Evolutionary conservation across 2,888 invertebrate species (phyloP).

Genomic region (Apamea sordens): DNA sequence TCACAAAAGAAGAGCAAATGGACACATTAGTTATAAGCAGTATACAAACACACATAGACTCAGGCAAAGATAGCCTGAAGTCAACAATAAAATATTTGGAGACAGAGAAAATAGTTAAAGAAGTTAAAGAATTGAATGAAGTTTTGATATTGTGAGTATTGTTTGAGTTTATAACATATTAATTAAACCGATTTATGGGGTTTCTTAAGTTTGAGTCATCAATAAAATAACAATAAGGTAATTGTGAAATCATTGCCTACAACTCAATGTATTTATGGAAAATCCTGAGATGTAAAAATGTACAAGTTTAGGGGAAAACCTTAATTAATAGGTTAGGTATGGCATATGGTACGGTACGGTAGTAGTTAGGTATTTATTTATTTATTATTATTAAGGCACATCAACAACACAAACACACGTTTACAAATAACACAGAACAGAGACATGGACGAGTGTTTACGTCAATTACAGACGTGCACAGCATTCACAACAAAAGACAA

Average conservation of each 20-base stretch:
- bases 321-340: neutral
- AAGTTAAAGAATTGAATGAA: constrained; percentile 76
- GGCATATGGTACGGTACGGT: neutral
- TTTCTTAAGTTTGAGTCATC: neutral
- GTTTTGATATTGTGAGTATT: constrained; percentile 55
- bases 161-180: neutral
- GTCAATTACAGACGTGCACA: too few species aligned
- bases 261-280: neutral
- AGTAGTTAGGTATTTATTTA: neutral
- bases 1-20: constrained; percentile 56
- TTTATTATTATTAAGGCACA: too few species aligned
- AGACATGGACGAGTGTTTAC: too few species aligned
- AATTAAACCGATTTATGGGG: neutral
- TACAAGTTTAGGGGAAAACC: neutral
- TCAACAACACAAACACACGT: too few species aligned
- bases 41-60: constrained; percentile 72
- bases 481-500: too few species aligned
- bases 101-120: constrained; percentile 74
- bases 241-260: neutral
- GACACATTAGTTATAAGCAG: constrained; percentile 36
- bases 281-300: neutral
- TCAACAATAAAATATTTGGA: constrained; percentile 78
- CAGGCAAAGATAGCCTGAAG: constrained; percentile 75
- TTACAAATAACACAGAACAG: too few species aligned
- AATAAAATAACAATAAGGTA: neutral